phyloP scores from a whole-genome alignment of 2,113 vertebrate genomes.

The Corvus moneduloides region DNA sequence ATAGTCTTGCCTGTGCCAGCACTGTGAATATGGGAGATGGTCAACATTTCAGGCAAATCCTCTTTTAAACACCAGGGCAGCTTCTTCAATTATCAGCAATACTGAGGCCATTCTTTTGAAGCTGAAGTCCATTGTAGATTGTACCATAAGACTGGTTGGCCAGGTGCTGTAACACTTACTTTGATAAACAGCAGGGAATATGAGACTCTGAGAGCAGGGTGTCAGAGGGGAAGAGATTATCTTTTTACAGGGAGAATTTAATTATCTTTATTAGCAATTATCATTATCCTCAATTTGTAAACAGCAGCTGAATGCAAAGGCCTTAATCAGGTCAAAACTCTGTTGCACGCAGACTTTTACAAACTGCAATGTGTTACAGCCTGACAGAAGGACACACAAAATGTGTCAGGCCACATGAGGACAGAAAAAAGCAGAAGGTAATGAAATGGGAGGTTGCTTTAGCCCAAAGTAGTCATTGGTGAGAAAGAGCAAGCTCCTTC shows the following conservation, averaged over 20 bases:
- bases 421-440: background rate
- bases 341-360: background rate
- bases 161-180: background rate
- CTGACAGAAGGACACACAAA: background rate
- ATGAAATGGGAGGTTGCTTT: background rate
- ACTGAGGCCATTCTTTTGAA: background rate
- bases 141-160: background rate
- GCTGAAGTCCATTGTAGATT: background rate
- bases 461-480: background rate
- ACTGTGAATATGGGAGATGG: background rate
- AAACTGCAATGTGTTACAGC: background rate
- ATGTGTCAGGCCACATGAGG: background rate
- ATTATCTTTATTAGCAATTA: constrained; percentile 2
- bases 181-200: background rate
- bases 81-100: background rate
- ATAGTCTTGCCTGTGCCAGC: background rate
- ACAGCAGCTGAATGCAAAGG: background rate
- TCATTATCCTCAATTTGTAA: background rate
- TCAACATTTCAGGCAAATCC: background rate
- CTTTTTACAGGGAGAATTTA: background rate
- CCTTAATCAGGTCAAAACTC: background rate
- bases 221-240: background rate
- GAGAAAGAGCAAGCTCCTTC: background rate
- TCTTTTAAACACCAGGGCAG: background rate
- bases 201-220: background rate